Percentiles rank a stretch among this genome's conserved stretches.
phyloP scores from a whole-genome alignment of 2,113 vertebrate genomes.

The Parotia lawesii region DNA sequence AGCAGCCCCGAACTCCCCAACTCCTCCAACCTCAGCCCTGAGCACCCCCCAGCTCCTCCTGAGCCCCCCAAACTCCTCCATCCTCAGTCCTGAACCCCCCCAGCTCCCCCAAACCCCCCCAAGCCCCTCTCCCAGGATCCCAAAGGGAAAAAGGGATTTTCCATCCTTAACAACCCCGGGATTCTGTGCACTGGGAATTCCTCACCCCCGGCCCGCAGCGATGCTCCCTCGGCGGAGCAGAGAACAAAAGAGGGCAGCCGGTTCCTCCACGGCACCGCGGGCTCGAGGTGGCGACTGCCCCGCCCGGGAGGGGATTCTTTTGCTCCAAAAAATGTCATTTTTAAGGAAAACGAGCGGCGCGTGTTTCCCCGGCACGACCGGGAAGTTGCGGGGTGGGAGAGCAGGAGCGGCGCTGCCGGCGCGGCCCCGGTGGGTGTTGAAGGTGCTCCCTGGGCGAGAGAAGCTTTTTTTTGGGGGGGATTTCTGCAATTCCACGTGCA shows the following conservation, averaged over 20 bases:
- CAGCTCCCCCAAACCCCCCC: too few species aligned
- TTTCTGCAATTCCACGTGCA: neutral
- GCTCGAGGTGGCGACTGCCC: neutral
- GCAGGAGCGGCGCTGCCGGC: rapidly evolving
- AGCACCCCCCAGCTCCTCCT: too few species aligned
- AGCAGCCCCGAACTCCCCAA: neutral
- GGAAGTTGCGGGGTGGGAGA: neutral
- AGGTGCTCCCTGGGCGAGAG: neutral
- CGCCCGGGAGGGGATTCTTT: neutral
- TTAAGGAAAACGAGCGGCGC: rapidly evolving
- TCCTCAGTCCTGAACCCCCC: neutral
- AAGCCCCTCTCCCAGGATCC: neutral
- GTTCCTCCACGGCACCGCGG: neutral
- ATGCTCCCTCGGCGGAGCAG: neutral
- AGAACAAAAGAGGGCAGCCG: conserved; percentile 38
- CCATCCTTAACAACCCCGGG: neutral
- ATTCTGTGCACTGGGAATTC: too few species aligned
- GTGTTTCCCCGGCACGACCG: rapidly evolving
- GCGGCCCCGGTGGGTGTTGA: rapidly evolving
- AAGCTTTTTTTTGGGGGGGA: neutral
- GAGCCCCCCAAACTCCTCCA: too few species aligned
- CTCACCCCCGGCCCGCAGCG: neutral
- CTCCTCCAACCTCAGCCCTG: too few species aligned
- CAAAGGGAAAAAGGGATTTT: neutral
- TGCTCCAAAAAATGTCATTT: rapidly evolving